Conservation (phyloP, 1,140 invertebrate genomes). For the Monomorium pharaonis region DNA sequence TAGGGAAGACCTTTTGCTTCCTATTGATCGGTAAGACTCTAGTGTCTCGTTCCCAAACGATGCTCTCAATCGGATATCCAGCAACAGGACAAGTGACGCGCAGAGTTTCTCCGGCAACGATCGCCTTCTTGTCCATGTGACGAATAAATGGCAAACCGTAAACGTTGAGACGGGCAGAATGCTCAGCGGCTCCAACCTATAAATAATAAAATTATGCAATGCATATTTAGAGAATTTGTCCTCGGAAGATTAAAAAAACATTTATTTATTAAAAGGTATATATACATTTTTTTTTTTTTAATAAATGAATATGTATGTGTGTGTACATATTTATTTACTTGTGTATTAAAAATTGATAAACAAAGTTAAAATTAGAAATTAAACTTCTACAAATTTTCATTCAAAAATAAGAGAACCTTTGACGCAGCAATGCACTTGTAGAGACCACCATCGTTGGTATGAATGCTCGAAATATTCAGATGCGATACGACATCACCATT, state of each 20-base stretch:
- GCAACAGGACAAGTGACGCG: constrained; percentile 96
- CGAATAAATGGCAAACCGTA: constrained; percentile 96
- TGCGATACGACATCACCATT: constrained; percentile 97
- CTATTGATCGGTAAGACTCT: constrained; percentile 96
- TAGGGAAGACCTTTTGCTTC: constrained; percentile 97
- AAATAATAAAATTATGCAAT: constrained; percentile 8
- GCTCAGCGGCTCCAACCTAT: constrained; percentile 93
- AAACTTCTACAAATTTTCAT: background rate
- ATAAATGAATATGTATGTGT: background rate
- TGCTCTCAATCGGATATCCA: constrained; percentile 96
- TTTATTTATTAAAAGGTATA: background rate
- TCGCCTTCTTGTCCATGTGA: constrained; percentile 97
- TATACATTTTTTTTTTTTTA: no score
- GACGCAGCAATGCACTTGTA: constrained; percentile 97
- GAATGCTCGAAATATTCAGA: constrained; percentile 96
- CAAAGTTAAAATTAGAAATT: background rate
- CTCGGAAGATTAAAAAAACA: background rate
- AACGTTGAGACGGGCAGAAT: constrained; percentile 95
- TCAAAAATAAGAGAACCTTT: constrained; percentile 86
- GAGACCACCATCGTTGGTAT: constrained; percentile 96
- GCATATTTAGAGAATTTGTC: background rate
- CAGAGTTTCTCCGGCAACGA: constrained; percentile 96
- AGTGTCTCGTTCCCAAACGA: constrained; percentile 95
- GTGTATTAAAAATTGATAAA: background rate
- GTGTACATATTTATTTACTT: background rate